Conservation (phyloP, 2,797 vertebrate genomes). For the Megaceryle alcyon region DNA sequence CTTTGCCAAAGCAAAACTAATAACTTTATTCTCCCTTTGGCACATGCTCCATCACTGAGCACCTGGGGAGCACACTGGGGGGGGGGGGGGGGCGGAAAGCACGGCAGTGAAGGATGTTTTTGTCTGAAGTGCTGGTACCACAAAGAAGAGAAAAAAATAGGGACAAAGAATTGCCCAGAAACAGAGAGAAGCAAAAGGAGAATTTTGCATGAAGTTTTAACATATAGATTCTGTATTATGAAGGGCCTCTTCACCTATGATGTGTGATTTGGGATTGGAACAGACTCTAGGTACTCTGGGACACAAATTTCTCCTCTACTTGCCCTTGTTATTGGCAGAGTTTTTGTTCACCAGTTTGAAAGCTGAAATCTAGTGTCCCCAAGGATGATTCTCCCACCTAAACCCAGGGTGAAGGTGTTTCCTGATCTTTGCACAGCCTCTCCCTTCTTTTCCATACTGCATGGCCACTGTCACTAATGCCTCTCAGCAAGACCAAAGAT, state of each 20-base stretch:
- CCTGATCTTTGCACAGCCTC: not conserved
- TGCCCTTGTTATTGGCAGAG: not conserved
- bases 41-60: not conserved
- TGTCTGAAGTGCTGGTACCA: not conserved
- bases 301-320: not conserved
- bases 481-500: not conserved
- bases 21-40: not conserved
- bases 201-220: not conserved
- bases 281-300: not conserved
- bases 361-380: not conserved
- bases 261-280: not conserved
- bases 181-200: not conserved
- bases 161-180: not conserved
- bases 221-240: not conserved
- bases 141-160: not conserved
- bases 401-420: not conserved
- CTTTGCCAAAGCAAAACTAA: not conserved
- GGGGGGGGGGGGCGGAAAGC: not conserved
- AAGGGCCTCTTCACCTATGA: not conserved
- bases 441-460: fast-evolving
- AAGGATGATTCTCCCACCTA: not conserved
- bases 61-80: not conserved
- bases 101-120: not conserved
- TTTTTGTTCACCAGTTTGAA: not conserved
- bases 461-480: fast-evolving